Evolutionary conservation across 2,888 invertebrate genomes (phyloP).

Genomic region (Gastracanthus pulcherrimus): DNA sequence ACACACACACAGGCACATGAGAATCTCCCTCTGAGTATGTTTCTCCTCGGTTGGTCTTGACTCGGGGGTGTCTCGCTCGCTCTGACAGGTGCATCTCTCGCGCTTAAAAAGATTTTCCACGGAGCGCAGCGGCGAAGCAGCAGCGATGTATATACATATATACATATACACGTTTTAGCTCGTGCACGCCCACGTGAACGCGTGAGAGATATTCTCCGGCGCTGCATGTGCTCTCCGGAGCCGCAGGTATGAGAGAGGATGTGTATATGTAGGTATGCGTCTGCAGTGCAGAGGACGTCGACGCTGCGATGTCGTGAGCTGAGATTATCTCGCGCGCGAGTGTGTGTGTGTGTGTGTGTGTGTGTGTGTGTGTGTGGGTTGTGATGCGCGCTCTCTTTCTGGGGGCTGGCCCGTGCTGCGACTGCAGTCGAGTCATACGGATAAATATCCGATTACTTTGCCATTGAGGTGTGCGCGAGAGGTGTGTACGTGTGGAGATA

Average conservation of each 20-base stretch:
- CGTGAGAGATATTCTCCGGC: conserved; percentile 16
- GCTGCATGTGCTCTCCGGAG: too few relatives aligned
- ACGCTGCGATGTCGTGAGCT: neutral
- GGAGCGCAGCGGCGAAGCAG: conserved; percentile 28
- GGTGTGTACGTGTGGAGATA: neutral
- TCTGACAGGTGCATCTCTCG: conserved; percentile 71
- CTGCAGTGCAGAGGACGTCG: too few relatives aligned
- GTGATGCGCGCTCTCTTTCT: neutral
- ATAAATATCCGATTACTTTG: conserved; percentile 56
- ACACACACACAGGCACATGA: too few relatives aligned
- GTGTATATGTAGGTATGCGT: neutral
- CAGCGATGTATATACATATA: too few relatives aligned
- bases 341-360: neutral
- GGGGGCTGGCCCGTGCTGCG: neutral
- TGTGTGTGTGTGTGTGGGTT: neutral
- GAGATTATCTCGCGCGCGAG: conserved; percentile 34
- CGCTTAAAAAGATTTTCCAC: conserved; percentile 32
- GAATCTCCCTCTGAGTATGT: conserved; percentile 58
- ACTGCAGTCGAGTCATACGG: conserved; percentile 41
- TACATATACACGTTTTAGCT: neutral
- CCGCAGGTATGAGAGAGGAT: conserved; percentile 13
- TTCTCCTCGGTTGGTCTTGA: conserved; percentile 65
- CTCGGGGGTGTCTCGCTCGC: conserved; percentile 67
- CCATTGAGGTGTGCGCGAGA: conserved; percentile 16
- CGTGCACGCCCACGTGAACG: conserved; percentile 32